Base-by-base conservation (phyloP, 2,888 invertebrate genomes). In the Lithophane semibrunnea region DNA sequence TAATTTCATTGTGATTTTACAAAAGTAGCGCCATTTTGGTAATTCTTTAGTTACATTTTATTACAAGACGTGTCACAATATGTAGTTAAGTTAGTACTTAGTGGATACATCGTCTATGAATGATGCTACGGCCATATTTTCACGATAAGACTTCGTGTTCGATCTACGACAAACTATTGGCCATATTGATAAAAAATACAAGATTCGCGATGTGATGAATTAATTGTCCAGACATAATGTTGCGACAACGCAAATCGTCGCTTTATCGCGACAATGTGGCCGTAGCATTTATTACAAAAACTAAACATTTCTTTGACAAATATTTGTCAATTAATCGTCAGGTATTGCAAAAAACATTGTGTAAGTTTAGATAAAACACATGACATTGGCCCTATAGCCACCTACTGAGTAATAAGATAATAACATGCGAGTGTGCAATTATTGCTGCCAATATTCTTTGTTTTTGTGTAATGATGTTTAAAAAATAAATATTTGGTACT, bases 321-420 rank as follows among this genome's bases (percentile, higher is more conserved):
- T 5, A 44, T 72, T 60, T 49, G n/a, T 63, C 4, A 37, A 68
- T 72, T 68, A n/a, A 37, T 58, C 66, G 21, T 47, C 18, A 64
- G 47, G 0, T 47, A 12, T 67, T 66, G 21, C 49, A 1, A 67
- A 72, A 42, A 24, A 1, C 18, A 49, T 72, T 86, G 83, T 72
- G 68, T 60, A 82, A 72, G 66, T 70, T n/a, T 7, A 12, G 21
- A 61, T 73, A 69, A 71, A 73, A 65, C 65, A 75, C 61, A 68
- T 73, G 88, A 72, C 89, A 82, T 88, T 88, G 89, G 76, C 89
- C 86, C 77, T 83, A 77, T 58, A 75, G 56, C 58, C 47, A 71
- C 52, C 52, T 37, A 29, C 18, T 71, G 13, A 44, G 54, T 83
- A 86, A 83, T 86, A 79, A 79, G 61, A 13, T 64, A 84, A 86